phyloP scores from a whole-genome alignment of 2,797 vertebrate species.

The Enteromius argenteus region DNA sequence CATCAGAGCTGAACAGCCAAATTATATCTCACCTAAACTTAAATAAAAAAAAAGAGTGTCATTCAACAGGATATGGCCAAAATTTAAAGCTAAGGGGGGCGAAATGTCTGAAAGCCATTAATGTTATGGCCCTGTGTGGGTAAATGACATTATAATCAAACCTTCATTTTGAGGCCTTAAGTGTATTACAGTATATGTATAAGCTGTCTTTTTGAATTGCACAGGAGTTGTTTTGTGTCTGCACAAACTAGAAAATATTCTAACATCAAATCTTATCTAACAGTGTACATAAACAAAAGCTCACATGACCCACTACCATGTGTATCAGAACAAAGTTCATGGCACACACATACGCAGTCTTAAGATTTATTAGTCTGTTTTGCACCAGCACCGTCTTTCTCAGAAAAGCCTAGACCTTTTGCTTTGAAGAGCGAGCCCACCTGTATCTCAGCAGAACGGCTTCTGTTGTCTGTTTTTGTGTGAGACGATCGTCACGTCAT shows the following conservation, averaged over 20 bases:
- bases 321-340: slow-evolving; percentile 28
- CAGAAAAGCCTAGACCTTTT: slow-evolving; percentile 4
- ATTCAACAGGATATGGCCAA: background rate
- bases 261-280: background rate
- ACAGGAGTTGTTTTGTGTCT: background rate
- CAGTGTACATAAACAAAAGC: background rate
- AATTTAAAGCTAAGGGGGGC: background rate
- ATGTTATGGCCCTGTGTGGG: background rate
- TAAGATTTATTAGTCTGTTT: slow-evolving; percentile 56
- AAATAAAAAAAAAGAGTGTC: background rate
- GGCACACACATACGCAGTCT: background rate
- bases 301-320: slow-evolving; percentile 18
- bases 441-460: slow-evolving; percentile 10
- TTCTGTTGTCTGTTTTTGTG: slow-evolving; percentile 30
- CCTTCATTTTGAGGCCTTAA: background rate
- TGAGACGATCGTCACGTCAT: slow-evolving; percentile 6
- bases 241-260: background rate
- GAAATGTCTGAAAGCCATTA: background rate
- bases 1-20: background rate
- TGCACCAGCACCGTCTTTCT: slow-evolving; percentile 31
- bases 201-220: background rate
- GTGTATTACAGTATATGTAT: background rate
- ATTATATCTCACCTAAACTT: background rate
- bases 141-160: background rate
- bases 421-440: slow-evolving; percentile 44